Evolutionary conservation across 2,797 vertebrate genomes (phyloP).

Genomic region (Hyperoplus lanceolatus): DNA sequence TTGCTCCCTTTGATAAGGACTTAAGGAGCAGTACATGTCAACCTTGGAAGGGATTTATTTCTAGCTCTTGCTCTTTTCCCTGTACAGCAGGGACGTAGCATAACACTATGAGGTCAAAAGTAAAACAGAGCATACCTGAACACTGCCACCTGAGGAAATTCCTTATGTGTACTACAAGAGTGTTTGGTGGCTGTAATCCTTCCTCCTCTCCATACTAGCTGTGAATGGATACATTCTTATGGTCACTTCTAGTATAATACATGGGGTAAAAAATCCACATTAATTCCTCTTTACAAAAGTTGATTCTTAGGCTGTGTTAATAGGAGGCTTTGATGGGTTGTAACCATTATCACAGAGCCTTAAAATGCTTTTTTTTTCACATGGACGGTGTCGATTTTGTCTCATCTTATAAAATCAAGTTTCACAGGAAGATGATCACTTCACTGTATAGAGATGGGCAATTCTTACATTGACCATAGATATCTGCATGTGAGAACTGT

Average conservation of each 20-base stretch:
- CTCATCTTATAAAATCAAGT: not conserved
- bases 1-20: too few species aligned
- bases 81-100: too few species aligned
- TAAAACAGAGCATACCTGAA: not conserved
- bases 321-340: too few species aligned
- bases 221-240: not conserved
- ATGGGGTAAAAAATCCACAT: not conserved
- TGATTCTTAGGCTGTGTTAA: too few species aligned
- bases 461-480: not conserved
- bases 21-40: too few species aligned
- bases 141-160: too few species aligned
- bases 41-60: too few species aligned
- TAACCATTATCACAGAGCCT: not conserved
- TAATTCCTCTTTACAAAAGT: not conserved
- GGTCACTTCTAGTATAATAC: not conserved
- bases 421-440: too few species aligned
- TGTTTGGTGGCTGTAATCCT: not conserved
- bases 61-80: too few species aligned
- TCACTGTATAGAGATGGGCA: not conserved
- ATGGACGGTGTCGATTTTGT: not conserved
- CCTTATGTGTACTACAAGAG: not conserved
- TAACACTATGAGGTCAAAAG: not conserved
- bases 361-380: not conserved
- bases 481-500: not conserved
- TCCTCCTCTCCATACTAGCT: not conserved